Percentiles rank a stretch among this genome's conserved stretches.
Evolutionary conservation across 2,113 vertebrate species (phyloP).

Genomic region (Lonchura striata): DNA sequence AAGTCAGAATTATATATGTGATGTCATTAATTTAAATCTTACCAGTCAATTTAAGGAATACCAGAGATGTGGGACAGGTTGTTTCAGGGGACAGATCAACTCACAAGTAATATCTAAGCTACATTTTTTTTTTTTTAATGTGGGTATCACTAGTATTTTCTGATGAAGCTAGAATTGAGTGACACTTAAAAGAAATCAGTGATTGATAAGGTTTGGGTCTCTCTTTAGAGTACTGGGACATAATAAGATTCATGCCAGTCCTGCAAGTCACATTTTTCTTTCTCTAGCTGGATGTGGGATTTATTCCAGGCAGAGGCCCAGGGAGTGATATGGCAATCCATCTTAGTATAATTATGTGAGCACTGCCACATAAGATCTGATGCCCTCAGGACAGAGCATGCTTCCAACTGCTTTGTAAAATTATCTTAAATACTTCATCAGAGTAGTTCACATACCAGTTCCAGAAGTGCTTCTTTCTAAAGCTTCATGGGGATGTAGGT

Average conservation of each 20-base stretch:
- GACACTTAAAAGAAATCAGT: conserved; percentile 18
- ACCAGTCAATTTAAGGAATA: not conserved
- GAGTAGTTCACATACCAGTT: not conserved
- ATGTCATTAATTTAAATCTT: not conserved
- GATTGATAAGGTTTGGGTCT: conserved; percentile 23
- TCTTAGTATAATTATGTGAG: conserved; percentile 8
- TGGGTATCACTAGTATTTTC: not conserved
- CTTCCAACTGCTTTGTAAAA: not conserved
- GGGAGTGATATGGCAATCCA: not conserved
- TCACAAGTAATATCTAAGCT: not conserved
- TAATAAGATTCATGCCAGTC: not conserved
- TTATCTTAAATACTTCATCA: conserved; percentile 21
- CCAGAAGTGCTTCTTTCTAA: conserved; percentile 22
- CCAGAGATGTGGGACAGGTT: not conserved
- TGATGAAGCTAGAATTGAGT: not conserved
- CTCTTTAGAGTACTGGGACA: not conserved
- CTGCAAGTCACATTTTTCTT: not conserved
- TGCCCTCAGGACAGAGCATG: conserved; percentile 10
- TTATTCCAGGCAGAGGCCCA: conserved; percentile 12
- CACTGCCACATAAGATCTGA: not conserved
- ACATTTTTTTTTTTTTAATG: not conserved
- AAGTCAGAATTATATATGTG: not conserved
- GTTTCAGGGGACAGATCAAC: not conserved
- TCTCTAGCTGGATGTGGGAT: not conserved
- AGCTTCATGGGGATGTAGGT: not conserved